A percentile compares a stretch with the other conserved stretches of the same genome.
Conservation (phyloP, 23 tunicate species). For the Styela plicata region DNA sequence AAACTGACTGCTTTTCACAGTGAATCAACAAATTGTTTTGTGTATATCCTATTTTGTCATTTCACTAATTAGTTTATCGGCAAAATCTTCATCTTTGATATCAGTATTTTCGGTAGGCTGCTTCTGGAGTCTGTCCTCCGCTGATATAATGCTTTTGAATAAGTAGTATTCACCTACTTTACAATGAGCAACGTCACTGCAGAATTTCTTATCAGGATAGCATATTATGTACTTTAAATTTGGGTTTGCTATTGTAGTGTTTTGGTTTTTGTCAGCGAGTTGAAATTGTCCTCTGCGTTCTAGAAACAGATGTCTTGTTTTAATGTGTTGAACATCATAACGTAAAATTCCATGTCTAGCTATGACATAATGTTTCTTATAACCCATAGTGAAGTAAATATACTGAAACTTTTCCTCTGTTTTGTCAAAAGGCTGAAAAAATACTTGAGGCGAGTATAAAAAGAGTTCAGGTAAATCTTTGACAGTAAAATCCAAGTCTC, state of each 20-base stretch:
- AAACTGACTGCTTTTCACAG: no score
- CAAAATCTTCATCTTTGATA: background rate
- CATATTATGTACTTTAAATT: conserved; percentile 35
- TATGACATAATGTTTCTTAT: conserved; percentile 19
- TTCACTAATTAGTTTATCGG: conserved; percentile 14
- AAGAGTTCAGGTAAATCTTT: conserved; percentile 22
- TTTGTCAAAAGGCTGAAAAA: conserved; percentile 1
- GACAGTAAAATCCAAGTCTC: conserved; percentile 10
- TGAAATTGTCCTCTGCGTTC: conserved; percentile 59
- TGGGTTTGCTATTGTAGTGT: conserved; percentile 38
- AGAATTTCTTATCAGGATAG: conserved; percentile 36
- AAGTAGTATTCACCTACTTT: conserved; percentile 28
- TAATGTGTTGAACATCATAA: conserved; percentile 19
- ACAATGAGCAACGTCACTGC: conserved; percentile 47
- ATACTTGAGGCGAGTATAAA: conserved; percentile 18
- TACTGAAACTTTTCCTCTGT: conserved; percentile 33
- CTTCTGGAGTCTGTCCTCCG: conserved; percentile 15
- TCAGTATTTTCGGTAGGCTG: background rate
- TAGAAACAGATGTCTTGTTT: conserved; percentile 41
- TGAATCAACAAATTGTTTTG: no score
- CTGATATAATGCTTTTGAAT: conserved; percentile 28
- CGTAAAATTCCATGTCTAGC: conserved; percentile 25
- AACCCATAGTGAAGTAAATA: conserved; percentile 34
- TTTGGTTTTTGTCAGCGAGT: conserved; percentile 29
- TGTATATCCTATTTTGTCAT: conserved; percentile 25